Evolutionary conservation across 2,888 invertebrate genomes (phyloP).

Genomic region (Oscheius myriophilus): DNA sequence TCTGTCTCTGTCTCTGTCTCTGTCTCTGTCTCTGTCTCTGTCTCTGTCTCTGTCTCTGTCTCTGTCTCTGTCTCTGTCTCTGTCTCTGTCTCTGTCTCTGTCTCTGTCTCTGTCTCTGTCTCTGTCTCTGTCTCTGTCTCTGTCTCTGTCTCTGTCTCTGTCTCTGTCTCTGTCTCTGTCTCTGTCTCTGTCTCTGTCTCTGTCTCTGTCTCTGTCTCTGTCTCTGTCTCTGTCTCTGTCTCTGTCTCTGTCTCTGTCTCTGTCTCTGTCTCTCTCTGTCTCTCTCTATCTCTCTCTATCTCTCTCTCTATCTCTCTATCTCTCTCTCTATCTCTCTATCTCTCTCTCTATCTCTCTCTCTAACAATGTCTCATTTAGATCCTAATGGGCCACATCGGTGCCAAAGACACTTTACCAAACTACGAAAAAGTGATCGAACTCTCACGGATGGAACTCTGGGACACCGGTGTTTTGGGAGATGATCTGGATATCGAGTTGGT

Average conservation of each 20-base stretch:
- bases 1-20: conserved; percentile 18
- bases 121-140: not conserved
- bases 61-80: conserved; percentile 17
- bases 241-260: conserved; percentile 13
- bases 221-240: conserved; percentile 14
- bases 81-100: conserved; percentile 7
- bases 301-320: conserved; percentile 20
- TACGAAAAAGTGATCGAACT: conserved; percentile 58
- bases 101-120: conserved; percentile 2
- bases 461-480: conserved; percentile 55
- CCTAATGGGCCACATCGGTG: conserved; percentile 60
- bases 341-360: conserved; percentile 5
- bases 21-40: conserved; percentile 17
- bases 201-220: conserved; percentile 1
- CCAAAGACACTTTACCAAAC: conserved; percentile 58
- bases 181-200: not conserved
- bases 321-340: conserved; percentile 13
- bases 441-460: conserved; percentile 51
- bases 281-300: conserved; percentile 17
- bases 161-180: conserved; percentile 14
- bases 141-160: conserved; percentile 1
- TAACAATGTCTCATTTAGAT: conserved; percentile 34
- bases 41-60: conserved; percentile 15
- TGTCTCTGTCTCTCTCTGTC: conserved; percentile 19
- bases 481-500: conserved; percentile 64